Percentiles rank a stretch among this genome's conserved stretches.
Evolutionary conservation across 2,797 vertebrate species (phyloP).

Genomic region (Mormyrops attenuatus): DNA sequence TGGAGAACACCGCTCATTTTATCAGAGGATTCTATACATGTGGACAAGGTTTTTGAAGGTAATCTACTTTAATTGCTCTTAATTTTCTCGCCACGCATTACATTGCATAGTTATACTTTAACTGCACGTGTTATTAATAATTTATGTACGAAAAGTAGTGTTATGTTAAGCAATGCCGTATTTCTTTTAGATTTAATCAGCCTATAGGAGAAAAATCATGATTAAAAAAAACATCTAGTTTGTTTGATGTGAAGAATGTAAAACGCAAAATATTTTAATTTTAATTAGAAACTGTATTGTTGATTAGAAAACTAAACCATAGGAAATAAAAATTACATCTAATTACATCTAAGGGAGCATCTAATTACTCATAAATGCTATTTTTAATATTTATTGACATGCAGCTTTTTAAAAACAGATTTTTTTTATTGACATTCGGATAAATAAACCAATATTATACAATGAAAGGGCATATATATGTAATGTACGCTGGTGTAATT

Average conservation of each 20-base stretch:
- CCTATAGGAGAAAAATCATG: not conserved
- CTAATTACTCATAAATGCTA: not conserved
- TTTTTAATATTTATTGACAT: not conserved
- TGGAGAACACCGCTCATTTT: conserved; percentile 16
- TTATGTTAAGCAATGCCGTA: not conserved
- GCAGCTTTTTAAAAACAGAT: not conserved
- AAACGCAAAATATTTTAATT: not conserved
- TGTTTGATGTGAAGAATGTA: not conserved
- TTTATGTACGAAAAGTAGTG: not conserved
- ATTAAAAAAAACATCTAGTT: not conserved
- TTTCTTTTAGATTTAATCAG: not conserved
- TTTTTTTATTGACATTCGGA: not conserved
- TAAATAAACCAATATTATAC: not conserved
- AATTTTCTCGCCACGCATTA: not conserved
- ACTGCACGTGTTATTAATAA: not conserved
- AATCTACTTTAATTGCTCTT: conserved; percentile 32
- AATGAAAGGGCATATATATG: not conserved
- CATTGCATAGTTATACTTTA: not conserved
- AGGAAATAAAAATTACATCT: not conserved
- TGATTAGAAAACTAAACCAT: not conserved
- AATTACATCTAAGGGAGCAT: not conserved
- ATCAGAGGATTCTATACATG: conserved; percentile 49
- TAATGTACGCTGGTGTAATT: not conserved
- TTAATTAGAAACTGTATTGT: not conserved
- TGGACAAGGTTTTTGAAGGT: conserved; percentile 69